Base-by-base conservation (phyloP, 1,140 invertebrate genomes). In the Neodiprion fabricii region DNA sequence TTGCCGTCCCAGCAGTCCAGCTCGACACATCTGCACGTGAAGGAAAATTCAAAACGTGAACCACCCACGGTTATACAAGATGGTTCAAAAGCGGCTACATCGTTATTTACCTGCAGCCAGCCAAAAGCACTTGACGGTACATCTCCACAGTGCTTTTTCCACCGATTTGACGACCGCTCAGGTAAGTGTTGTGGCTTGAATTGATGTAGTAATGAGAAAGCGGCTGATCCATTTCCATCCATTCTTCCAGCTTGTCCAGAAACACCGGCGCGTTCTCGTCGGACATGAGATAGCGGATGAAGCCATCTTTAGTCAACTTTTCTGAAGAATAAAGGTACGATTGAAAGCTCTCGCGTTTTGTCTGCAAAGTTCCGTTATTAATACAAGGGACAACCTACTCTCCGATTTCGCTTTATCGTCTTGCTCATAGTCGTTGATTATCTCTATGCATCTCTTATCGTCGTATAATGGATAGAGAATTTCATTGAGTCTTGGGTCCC, bases 181-280 rank as follows among this genome's bases (percentile, higher is more conserved):
- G 91, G 88, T 99, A 99, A 9, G 99, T 99, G 86, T 99, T 99
- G 88, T 99, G 99, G 70, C 98, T 99, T 47, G 97, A 99, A 91
- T 99, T 99, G 79, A 99, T 99, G 86, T 99, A 99, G 89, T 99
- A 99, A 86, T 99, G 98, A 50, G 96, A 92, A 23, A 99, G 85
- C 0, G 98, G 97, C 84, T 99, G 97, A 83, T 99, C 98, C 98
- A 99, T 99, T 77, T 99, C 98, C 95, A 96, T 98, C 87, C 98
- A 99, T 76, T 98, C 95, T 80, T 99, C 98, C 69, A 99, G 90
- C n/a, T 97, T 92, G 87, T 99, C 98, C 72, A 99, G 89, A 89
- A 99, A 99, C 66, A 99, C 98, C 0, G 99, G 98, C 0, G 98
- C 97, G 89, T 99, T 99, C 87, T 99, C 98, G 88, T 99, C 98